Evolutionary conservation across 1,140 invertebrate genomes (phyloP).

Genomic region (Cepaea nemoralis): DNA sequence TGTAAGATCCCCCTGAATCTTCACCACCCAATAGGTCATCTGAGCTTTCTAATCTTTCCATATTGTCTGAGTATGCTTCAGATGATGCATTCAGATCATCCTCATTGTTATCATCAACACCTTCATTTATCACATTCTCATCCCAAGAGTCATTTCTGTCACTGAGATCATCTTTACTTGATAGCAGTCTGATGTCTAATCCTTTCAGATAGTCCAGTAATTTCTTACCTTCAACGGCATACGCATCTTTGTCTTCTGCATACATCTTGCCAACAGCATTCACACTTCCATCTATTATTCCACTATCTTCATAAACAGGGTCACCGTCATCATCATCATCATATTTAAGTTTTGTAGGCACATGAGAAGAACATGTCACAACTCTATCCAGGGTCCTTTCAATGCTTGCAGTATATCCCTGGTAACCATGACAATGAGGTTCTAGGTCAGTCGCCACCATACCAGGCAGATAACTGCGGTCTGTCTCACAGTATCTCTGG

Average conservation of each 20-base stretch:
- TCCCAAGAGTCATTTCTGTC: not conserved
- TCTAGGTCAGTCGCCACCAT: too few relatives aligned
- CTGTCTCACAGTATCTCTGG: too few relatives aligned
- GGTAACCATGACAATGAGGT: too few relatives aligned
- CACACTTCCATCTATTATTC: too few relatives aligned
- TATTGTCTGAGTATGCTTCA: slow-evolving; percentile 29
- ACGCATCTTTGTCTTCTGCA: not conserved
- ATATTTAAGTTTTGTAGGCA: too few relatives aligned
- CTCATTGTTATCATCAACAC: not conserved
- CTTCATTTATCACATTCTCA: not conserved
- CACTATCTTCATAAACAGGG: too few relatives aligned
- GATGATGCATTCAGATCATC: slow-evolving; percentile 32
- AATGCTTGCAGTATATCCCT: too few relatives aligned
- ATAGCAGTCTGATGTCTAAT: not conserved
- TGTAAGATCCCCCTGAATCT: slow-evolving; percentile 2
- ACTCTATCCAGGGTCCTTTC: too few relatives aligned
- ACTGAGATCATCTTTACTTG: not conserved
- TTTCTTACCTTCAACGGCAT: not conserved
- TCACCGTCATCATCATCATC: too few relatives aligned
- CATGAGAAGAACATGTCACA: too few relatives aligned
- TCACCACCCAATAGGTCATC: not conserved
- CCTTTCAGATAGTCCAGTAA: not conserved
- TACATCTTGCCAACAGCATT: too few relatives aligned
- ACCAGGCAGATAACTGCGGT: too few relatives aligned
- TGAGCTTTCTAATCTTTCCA: slow-evolving; percentile 25